A percentile compares a stretch with the other conserved stretches of the same genome.
These are phyloP conservation scores for Myotis vivesi DNA, from an alignment of 2,797 vertebrate species.

Conservation along the genomic window DNA sequence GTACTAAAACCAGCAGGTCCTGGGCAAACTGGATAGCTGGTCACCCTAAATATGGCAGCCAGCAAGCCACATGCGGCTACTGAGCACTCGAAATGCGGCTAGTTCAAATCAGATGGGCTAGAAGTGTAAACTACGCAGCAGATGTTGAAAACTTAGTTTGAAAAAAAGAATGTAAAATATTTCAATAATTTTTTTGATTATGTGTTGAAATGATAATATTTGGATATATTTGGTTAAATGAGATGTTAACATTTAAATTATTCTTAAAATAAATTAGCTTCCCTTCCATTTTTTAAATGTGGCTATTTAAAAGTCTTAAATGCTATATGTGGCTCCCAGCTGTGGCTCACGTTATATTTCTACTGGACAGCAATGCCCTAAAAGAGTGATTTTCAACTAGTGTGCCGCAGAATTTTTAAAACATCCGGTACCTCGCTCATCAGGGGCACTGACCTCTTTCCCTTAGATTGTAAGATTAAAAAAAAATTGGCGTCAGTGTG, in stretches of 20 bases:
- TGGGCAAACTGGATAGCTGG: background rate
- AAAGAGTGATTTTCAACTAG: background rate
- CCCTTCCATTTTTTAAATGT: background rate
- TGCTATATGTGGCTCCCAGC: background rate
- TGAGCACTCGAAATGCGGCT: background rate
- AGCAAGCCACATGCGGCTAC: background rate
- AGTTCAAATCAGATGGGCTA: background rate
- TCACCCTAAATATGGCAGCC: background rate
- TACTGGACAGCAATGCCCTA: background rate
- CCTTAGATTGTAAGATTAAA: background rate
- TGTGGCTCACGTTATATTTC: background rate
- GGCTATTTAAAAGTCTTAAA: background rate
- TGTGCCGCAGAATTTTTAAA: background rate
- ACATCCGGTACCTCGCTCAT: background rate
- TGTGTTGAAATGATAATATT: background rate
- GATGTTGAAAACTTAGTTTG: background rate
- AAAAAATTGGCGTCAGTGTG: background rate
- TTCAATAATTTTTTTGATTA: background rate
- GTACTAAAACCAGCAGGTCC: background rate
- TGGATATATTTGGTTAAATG: background rate
- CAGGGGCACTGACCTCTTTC: background rate
- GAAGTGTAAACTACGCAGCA: background rate
- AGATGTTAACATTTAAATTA: background rate
- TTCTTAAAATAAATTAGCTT: slow-evolving; percentile 8
- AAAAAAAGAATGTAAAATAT: background rate